A percentile compares a stretch with the other conserved stretches of the same genome.
Evolutionary conservation across 2,797 vertebrate genomes (phyloP).

Genomic region (Tapirus indicus): DNA sequence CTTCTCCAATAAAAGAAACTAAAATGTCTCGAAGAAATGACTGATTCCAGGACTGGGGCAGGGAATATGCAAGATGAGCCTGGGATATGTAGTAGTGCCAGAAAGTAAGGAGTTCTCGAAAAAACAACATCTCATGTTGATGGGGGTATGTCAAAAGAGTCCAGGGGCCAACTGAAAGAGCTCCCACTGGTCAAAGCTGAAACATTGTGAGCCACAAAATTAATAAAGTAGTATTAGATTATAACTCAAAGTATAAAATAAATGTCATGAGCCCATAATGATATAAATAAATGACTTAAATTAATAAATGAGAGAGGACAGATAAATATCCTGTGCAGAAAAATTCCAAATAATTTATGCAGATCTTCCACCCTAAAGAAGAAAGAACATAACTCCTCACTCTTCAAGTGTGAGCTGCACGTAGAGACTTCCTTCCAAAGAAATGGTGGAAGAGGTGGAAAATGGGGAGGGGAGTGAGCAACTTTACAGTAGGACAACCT

Average conservation of each 20-base stretch:
- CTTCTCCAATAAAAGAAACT: background rate
- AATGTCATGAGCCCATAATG: background rate
- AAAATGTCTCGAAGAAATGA: background rate
- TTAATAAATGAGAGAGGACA: background rate
- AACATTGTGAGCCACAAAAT: too few relatives aligned
- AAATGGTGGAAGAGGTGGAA: background rate
- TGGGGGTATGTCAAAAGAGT: fast-evolving
- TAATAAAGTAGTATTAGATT: background rate
- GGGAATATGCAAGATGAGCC: too few relatives aligned
- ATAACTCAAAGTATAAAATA: background rate
- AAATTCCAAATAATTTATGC: background rate
- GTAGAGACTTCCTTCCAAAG: background rate
- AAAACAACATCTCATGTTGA: background rate
- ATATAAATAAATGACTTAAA: background rate
- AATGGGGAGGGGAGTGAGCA: fast-evolving
- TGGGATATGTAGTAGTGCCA: too few relatives aligned
- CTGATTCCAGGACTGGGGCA: background rate
- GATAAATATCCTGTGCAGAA: background rate
- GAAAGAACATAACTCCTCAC: too few relatives aligned
- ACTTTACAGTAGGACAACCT: background rate
- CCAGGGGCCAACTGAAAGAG: background rate
- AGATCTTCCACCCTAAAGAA: background rate
- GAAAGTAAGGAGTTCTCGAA: background rate
- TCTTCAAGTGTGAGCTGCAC: background rate
- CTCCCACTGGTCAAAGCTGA: too few relatives aligned